Conservation (phyloP, 1,140 invertebrate genomes). For the Ceratina japonica region DNA sequence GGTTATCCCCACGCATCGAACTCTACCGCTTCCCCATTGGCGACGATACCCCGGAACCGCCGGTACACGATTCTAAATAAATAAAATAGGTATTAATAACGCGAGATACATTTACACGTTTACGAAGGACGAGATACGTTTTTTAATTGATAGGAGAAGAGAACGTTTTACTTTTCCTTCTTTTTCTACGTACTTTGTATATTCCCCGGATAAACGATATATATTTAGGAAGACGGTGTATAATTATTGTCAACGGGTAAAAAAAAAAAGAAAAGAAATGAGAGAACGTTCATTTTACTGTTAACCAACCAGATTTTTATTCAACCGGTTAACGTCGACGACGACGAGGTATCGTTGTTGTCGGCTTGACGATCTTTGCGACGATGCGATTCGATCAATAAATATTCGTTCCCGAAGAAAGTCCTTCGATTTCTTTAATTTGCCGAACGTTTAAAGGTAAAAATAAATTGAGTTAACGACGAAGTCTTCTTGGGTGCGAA, state of each 20-base stretch:
- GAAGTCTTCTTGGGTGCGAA: too few species aligned
- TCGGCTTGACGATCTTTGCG: slow-evolving; percentile 24
- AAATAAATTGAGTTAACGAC: too few species aligned
- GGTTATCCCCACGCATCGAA: slow-evolving; percentile 35
- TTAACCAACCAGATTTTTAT: slow-evolving; percentile 66
- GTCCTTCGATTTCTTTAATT: slow-evolving; percentile 1
- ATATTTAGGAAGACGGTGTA: slow-evolving; percentile 54
- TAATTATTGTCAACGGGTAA: slow-evolving; percentile 61
- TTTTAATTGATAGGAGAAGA: slow-evolving; percentile 49
- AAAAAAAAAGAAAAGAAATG: slow-evolving; percentile 33
- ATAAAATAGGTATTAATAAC: slow-evolving; percentile 15
- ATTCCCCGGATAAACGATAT: slow-evolving; percentile 57
- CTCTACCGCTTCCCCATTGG: slow-evolving; percentile 5
- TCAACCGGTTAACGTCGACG: slow-evolving; percentile 43
- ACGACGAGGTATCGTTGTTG: slow-evolving; percentile 29
- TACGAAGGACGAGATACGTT: slow-evolving; percentile 34
- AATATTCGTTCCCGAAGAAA: slow-evolving; percentile 16
- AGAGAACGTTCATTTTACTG: slow-evolving; percentile 63
- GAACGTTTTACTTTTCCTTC: slow-evolving; percentile 56
- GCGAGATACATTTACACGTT: slow-evolving; percentile 61
- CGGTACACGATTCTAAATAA: slow-evolving; percentile 52
- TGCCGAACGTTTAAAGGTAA: too few species aligned
- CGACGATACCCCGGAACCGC: slow-evolving; percentile 44
- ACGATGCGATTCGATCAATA: slow-evolving; percentile 61
- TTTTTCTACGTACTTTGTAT: slow-evolving; percentile 72